Conservation (phyloP, 2,797 vertebrate species). For the Peromyscus eremicus region DNA sequence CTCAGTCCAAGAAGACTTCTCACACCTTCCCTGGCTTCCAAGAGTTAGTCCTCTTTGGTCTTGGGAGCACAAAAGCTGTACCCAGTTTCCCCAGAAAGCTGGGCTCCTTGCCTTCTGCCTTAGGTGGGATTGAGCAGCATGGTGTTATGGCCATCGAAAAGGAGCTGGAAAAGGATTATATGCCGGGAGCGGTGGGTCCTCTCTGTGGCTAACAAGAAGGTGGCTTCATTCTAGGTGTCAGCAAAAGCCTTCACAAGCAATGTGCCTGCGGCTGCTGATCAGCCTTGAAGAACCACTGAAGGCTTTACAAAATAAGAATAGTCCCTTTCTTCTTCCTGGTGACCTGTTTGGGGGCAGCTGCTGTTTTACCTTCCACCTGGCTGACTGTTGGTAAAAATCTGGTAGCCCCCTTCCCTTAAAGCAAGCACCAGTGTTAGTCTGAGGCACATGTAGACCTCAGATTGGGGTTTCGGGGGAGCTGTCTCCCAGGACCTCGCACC, state of each 20-base stretch:
- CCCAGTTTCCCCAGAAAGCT: constrained; percentile 4
- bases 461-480: background rate
- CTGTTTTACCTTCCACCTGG: constrained; percentile 18
- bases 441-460: constrained; percentile 29
- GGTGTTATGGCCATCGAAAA: constrained; percentile 70
- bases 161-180: constrained; percentile 46
- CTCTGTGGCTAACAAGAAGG: constrained; percentile 54
- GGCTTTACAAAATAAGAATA: constrained; percentile 16
- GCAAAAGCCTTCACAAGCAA: constrained; percentile 47
- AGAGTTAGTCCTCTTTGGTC: constrained; percentile 67
- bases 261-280: background rate
- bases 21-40: constrained; percentile 54
- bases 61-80: constrained; percentile 51
- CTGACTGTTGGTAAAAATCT: constrained; percentile 29
- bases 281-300: constrained; percentile 38
- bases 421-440: background rate
- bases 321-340: constrained; percentile 35
- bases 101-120: constrained; percentile 69
- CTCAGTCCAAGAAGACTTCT: constrained; percentile 38
- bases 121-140: constrained; percentile 83
- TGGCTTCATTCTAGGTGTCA: constrained; percentile 49
- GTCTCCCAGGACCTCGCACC: constrained; percentile 57
- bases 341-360: constrained; percentile 25
- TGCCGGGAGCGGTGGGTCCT: constrained; percentile 66
- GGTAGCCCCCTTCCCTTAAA: background rate